Evolutionary conservation across 2,797 vertebrate species (phyloP).

Genomic region (Cercopithecus neglectus): DNA sequence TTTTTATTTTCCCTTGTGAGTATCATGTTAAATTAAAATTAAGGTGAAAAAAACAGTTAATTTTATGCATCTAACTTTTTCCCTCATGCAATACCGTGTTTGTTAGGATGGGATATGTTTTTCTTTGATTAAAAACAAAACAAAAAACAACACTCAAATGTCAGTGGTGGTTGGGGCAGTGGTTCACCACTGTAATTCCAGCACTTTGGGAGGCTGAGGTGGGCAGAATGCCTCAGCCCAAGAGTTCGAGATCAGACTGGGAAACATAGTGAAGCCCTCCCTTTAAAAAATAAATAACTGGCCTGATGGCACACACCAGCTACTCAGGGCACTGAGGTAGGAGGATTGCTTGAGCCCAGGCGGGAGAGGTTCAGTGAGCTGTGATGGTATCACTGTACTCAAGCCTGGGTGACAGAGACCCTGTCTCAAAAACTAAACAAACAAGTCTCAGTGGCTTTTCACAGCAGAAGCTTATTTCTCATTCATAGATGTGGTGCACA

Average conservation of each 20-base stretch:
- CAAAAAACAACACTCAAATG: neutral
- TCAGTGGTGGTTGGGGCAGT: neutral
- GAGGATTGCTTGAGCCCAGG: neutral
- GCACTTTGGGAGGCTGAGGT: neutral
- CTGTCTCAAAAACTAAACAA: neutral
- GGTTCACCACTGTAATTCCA: neutral
- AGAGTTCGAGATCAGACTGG: neutral
- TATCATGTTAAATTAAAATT: constrained; percentile 33
- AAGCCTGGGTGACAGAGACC: neutral
- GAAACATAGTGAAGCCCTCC: neutral
- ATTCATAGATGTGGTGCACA: neutral
- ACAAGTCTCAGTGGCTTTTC: neutral
- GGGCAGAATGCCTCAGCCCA: neutral
- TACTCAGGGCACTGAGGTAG: neutral
- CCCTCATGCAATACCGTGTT: neutral
- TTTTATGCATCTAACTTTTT: neutral
- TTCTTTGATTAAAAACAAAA: neutral
- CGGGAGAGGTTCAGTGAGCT: neutral
- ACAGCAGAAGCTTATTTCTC: neutral
- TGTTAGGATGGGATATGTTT: neutral
- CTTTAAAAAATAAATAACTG: neutral
- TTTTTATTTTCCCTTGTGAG: neutral
- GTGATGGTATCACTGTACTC: neutral
- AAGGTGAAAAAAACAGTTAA: neutral
- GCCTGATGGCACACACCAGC: neutral